A percentile compares a stretch with the other conserved stretches of the same genome.
These are phyloP conservation scores for Callimorpha dominula DNA, from an alignment of 2,888 invertebrate species.

Conservation along the genomic window DNA sequence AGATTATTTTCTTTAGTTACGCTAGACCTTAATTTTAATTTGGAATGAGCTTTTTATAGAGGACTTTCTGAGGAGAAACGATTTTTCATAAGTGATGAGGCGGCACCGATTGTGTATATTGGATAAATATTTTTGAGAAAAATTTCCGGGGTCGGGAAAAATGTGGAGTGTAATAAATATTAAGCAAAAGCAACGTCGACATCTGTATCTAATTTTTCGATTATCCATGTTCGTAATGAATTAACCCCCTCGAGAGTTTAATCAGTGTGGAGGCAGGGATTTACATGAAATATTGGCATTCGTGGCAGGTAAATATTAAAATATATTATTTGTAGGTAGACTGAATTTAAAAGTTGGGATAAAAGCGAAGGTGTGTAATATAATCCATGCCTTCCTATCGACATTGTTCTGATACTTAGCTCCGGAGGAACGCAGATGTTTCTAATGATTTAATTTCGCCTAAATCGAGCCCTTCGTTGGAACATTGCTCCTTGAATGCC, in stretches of 20 bases:
- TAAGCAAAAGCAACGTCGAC: slow-evolving; percentile 73
- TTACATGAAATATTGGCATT: slow-evolving; percentile 60
- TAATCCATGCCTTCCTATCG: slow-evolving; percentile 55
- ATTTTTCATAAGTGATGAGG: slow-evolving; percentile 86
- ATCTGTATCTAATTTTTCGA: slow-evolving; percentile 81
- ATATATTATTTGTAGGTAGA: slow-evolving; percentile 39
- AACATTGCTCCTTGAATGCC: slow-evolving; percentile 62
- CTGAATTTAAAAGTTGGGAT: slow-evolving; percentile 47
- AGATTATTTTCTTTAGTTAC: slow-evolving; percentile 72
- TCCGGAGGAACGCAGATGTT: slow-evolving; percentile 71
- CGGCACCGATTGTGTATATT: slow-evolving; percentile 84
- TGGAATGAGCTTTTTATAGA: slow-evolving; percentile 85
- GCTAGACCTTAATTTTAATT: slow-evolving; percentile 87
- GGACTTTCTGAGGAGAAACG: slow-evolving; percentile 79
- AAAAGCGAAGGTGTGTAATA: slow-evolving; percentile 46
- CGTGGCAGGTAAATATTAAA: slow-evolving; percentile 54
- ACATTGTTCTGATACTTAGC: slow-evolving; percentile 58
- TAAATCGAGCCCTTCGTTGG: slow-evolving; percentile 59
- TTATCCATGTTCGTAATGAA: slow-evolving; percentile 70
- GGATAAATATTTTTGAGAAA: slow-evolving; percentile 84
- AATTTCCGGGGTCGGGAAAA: slow-evolving; percentile 71
- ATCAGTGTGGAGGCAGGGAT: slow-evolving; percentile 58
- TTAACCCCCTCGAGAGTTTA: slow-evolving; percentile 62
- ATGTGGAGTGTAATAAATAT: slow-evolving; percentile 77
- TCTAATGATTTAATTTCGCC: slow-evolving; percentile 79